These are phyloP conservation scores for Caenorhabditis panamensis DNA, from an alignment of 2,888 invertebrate species.

Conservation along the genomic window DNA sequence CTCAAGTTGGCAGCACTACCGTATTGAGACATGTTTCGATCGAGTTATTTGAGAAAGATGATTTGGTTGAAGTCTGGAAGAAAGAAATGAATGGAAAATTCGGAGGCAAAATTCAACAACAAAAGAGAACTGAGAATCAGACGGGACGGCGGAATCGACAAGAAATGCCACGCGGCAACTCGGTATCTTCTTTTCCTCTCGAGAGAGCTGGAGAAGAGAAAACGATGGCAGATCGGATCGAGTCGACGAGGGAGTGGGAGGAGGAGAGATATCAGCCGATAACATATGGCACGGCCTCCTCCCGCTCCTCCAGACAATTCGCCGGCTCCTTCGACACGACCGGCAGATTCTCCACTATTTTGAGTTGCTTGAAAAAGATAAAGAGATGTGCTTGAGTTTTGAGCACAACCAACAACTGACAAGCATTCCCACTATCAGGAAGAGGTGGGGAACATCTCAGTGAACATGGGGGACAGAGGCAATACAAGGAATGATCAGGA, in stretches of 20 bases:
- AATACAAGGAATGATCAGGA: not conserved
- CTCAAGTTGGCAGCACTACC: conserved; percentile 73
- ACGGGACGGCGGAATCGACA: conserved; percentile 14
- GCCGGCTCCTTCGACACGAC: conserved; percentile 22
- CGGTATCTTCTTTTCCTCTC: conserved; percentile 39
- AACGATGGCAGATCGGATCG: conserved; percentile 47
- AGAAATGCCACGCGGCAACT: conserved; percentile 41
- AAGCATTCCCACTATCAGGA: not conserved
- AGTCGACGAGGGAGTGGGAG: conserved; percentile 41
- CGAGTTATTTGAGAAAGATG: conserved; percentile 14
- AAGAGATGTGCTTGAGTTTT: conserved; percentile 2
- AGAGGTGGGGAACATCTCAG: not conserved
- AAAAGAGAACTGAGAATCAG: conserved; percentile 4
- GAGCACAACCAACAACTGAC: conserved; percentile 17
- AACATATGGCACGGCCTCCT: conserved; percentile 59
- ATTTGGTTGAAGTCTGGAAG: not conserved
- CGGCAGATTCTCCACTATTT: not conserved
- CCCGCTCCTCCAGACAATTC: conserved; percentile 29
- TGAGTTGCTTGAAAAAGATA: conserved; percentile 15
- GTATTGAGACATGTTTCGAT: conserved; percentile 68
- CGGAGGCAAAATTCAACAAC: not conserved
- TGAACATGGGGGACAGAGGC: not conserved
- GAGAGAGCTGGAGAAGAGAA: conserved; percentile 31
- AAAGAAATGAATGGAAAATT: not conserved
- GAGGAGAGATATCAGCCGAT: conserved; percentile 57